Evolutionary conservation across 1,140 invertebrate genomes (phyloP), one percentile per base, ranked within the genome.

Genomic region (Drosophila parabipectinata): DNA sequence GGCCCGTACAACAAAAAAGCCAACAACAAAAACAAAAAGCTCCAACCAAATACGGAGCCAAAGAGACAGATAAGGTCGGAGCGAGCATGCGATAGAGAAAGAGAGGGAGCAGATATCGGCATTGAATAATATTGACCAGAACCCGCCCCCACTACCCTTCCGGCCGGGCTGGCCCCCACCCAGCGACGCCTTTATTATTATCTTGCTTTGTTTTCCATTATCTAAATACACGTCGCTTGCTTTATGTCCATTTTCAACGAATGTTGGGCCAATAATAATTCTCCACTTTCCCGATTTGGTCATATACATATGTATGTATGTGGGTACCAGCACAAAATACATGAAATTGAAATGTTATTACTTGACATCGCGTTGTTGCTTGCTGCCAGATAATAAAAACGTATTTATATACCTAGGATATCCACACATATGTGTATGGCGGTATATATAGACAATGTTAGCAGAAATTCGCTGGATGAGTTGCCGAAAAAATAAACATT

Each of bases 71-170:
- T 85, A 85, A 85, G 82, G 82, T 50, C 51, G 71, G 52, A 63
- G 59, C 34, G 51, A 63, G 60, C 51, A 39, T 7, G 30, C 34
- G 30, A 68, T 41, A 48, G 41, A 48, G 14, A 21, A n/a, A 47
- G 24, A 47, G 45, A 52, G 56, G 51, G 59, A 61, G 77, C 30
- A 39, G 54, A 58, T 58, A 72, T 57, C 54, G 74, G 50, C 83
- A 87, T 85, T 82, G 69, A 85, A 87, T 69, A 76, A 64, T 87
- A 85, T 85, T 87, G 83, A 82, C 63, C 83, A 78, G 58, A 81
- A 79, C 69, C 41, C 14, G 34, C 34, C 34, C 34, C 34, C 10
- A 12, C 10, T 4, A 10, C 32, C 32, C 32, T 10, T 10, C 32
- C 32, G 3, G 12, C 4, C 10, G 10, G 9, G 4, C 34, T 9